A percentile compares a stretch with the other conserved stretches of the same genome.
phyloP scores from a whole-genome alignment of 2,888 invertebrate genomes.

The Stenichneumon culpator region DNA sequence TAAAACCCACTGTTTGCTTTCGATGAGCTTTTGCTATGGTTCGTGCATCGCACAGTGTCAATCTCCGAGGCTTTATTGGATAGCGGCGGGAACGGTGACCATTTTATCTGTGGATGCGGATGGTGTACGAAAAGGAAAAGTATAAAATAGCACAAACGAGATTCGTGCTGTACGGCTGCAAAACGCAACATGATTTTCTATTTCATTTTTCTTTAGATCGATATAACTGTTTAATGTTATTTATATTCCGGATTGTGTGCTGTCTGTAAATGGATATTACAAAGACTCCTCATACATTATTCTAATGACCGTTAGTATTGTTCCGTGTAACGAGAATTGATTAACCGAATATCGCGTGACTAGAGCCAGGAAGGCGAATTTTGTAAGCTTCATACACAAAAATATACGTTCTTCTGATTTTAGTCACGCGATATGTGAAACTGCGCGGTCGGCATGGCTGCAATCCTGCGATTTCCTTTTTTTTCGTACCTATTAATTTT shows the following conservation, averaged over 20 bases:
- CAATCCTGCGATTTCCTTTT: no score
- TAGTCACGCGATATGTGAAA: no score
- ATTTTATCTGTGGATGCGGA: neutral
- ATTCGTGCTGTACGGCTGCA: slow-evolving; percentile 1
- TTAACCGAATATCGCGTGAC: no score
- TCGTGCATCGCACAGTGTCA: slow-evolving; percentile 31
- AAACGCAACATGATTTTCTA: neutral
- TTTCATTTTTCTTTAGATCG: neutral
- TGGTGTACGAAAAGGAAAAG: neutral
- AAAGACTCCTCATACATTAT: neutral
- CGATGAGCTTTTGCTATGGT: slow-evolving; percentile 36
- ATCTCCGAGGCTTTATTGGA: slow-evolving; percentile 6
- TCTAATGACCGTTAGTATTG: neutral
- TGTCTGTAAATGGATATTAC: slow-evolving; percentile 8
- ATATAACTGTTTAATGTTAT: neutral
- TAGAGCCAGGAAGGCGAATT: no score
- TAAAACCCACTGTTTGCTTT: slow-evolving; percentile 16
- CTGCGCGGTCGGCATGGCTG: no score
- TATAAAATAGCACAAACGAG: neutral
- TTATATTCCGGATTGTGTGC: neutral
- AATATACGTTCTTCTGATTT: no score
- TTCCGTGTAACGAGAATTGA: neutral
- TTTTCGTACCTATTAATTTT: no score
- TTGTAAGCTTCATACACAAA: no score
- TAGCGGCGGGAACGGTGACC: neutral